These are phyloP conservation scores for Centropyge bicolor DNA, from an alignment of 2,797 vertebrate species.

Conservation along the genomic window DNA sequence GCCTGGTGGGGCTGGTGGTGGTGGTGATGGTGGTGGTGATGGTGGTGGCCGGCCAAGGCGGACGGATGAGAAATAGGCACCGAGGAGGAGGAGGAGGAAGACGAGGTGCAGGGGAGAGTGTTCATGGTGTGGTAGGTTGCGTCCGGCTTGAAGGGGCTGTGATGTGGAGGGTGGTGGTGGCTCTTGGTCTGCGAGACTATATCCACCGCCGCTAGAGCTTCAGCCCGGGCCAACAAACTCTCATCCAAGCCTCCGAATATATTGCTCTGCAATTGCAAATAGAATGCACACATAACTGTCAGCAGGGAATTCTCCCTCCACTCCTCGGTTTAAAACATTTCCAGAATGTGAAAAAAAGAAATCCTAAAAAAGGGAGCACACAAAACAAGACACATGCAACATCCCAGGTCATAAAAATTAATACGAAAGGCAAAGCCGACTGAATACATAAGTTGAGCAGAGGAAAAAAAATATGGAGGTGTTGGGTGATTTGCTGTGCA, in stretches of 20 bases:
- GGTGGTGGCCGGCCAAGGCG: conserved; percentile 91
- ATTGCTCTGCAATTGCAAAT: conserved; percentile 99
- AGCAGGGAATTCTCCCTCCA: conserved; percentile 91
- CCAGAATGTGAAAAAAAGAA: conserved; percentile 89
- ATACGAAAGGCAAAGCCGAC: conserved; percentile 91
- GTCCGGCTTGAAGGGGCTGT: conserved; percentile 99
- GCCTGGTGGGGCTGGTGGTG: conserved; percentile 97
- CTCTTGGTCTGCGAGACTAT: conserved; percentile 98
- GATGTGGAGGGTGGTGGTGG: conserved; percentile 97
- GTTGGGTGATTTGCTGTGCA: conserved; percentile 96
- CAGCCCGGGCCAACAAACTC: conserved; percentile 99
- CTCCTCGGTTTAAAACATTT: conserved; percentile 92
- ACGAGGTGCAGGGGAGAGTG: conserved; percentile 95
- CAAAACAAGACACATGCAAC: conserved; percentile 91
- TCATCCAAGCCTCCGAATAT: conserved; percentile 99
- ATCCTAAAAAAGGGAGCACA: conserved; percentile 82
- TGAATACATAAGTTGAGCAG: conserved; percentile 93
- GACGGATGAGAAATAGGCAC: conserved; percentile 94
- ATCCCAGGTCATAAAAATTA: conserved; percentile 98
- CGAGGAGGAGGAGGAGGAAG: conserved; percentile 92
- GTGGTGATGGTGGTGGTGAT: conserved; percentile 94
- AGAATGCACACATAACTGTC: conserved; percentile 99
- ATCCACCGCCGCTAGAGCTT: conserved; percentile 99
- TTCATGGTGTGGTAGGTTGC: conserved; percentile 99
- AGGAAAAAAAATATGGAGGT: conserved; percentile 86